These are phyloP conservation scores for Physella acuta DNA, from an alignment of 1,140 invertebrate genomes.

Conservation along the genomic window DNA sequence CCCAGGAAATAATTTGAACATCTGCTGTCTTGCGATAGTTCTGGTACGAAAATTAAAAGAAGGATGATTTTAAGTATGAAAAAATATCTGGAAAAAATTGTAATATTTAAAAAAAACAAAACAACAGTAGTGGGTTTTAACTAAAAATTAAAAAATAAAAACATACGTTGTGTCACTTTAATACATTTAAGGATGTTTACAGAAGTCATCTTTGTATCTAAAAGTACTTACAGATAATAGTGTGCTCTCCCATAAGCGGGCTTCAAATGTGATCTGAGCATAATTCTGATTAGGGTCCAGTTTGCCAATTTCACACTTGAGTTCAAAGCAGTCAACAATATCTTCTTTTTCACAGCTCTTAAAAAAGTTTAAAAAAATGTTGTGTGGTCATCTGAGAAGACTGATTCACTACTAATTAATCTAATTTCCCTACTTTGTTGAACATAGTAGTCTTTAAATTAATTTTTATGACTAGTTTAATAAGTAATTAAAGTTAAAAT, in stretches of 20 bases:
- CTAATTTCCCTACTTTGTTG: too few relatives aligned
- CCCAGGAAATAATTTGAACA: constrained; percentile 36
- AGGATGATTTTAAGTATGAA: too few relatives aligned
- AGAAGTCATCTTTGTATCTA: background rate
- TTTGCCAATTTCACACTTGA: constrained; percentile 34
- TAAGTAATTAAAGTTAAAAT: too few relatives aligned
- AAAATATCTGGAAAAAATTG: too few relatives aligned
- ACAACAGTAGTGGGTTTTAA: background rate
- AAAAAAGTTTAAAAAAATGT: background rate
- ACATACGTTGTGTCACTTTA: background rate
- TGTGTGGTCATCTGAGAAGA: too few relatives aligned
- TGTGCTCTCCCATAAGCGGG: constrained; percentile 45
- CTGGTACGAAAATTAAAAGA: too few relatives aligned
- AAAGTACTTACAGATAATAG: constrained; percentile 29
- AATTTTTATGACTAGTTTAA: too few relatives aligned
- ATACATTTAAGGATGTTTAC: background rate
- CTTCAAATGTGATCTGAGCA: constrained; percentile 35
- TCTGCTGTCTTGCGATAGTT: constrained; percentile 30
- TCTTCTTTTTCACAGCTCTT: constrained; percentile 35
- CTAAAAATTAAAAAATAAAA: background rate
- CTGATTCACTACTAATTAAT: too few relatives aligned
- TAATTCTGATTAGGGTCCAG: constrained; percentile 24
- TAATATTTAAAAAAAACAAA: too few relatives aligned
- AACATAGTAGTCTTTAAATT: too few relatives aligned
- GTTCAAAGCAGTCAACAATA: constrained; percentile 32